A percentile compares a stretch with the other conserved stretches of the same genome.
Evolutionary conservation across 2,113 vertebrate genomes (phyloP).

Genomic region (Puma concolor): DNA sequence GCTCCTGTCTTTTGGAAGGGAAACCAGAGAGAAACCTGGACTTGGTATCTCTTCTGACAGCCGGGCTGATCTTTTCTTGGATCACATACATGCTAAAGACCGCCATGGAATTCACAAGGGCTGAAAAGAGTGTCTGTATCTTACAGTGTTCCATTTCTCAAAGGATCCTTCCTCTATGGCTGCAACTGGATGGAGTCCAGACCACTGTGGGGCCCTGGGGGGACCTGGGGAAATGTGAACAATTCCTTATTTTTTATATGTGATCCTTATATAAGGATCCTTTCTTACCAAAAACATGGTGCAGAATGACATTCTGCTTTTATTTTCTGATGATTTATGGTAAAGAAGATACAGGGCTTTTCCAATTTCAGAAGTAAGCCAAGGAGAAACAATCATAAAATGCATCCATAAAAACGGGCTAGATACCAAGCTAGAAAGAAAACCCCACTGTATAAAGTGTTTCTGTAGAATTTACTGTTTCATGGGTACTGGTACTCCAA

Average conservation of each 20-base stretch:
- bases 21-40: neutral
- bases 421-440: neutral
- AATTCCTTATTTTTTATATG: neutral
- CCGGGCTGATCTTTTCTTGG: neutral
- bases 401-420: constrained; percentile 10
- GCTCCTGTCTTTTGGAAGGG: neutral
- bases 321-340: neutral
- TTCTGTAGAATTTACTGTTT: neutral
- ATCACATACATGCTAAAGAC: neutral
- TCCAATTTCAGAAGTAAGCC: constrained; percentile 39
- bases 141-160: neutral
- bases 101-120: neutral
- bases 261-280: too few species aligned
- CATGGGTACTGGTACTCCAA: neutral
- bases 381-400: constrained; percentile 41
- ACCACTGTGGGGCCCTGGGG: neutral
- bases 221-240: neutral
- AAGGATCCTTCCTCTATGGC: neutral
- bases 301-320: neutral
- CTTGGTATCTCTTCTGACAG: neutral
- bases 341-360: constrained; percentile 19
- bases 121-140: neutral
- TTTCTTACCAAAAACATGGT: neutral
- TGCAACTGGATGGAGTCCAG: neutral
- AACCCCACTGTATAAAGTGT: neutral